Base-by-base conservation (phyloP, 2,113 vertebrate species). In the Oreochromis spilurus region DNA sequence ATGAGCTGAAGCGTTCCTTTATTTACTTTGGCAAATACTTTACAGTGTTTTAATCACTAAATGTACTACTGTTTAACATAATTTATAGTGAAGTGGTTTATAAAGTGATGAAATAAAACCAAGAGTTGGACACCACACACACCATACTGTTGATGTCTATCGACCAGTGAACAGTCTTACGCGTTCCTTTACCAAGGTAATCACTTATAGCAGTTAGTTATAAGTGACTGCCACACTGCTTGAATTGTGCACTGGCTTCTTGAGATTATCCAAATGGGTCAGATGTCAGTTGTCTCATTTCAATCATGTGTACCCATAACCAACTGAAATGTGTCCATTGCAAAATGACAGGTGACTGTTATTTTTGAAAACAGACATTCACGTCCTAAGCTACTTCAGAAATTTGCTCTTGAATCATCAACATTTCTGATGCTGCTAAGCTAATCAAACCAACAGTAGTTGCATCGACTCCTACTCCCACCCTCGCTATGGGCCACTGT, bases 161-260 rank as follows among this genome's bases (percentile, higher is more conserved):
- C 8, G 1, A 45, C 2, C 40, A 75, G 24, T 5, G 14, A 75
- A 10, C 67, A 29, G 24, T 48, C 24, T 17, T 29, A 17, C 24
- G 5, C 0, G 0, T 75, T 29, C 1, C 14, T 0, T 48, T 75
- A 48, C 0, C 0, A 0, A 26, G 9, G 1, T 5, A 16, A 10
- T 16, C 21, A 72, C 1, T 43, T 2, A 67, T 21, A 9, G 62
- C 7, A 40, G 7, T 31, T 31, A 17, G 17, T 58, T 58, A 58
- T 29, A 58, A 58, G 24, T 29, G 50, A 17, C 19, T 53, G 5
- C 52, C 16, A 31, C 31, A 29, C 34, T 60, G 57, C 36, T 26
- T 45, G 21, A 45, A 72, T 43, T 45, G 21, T 45, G 21, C 67
- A 43, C 13, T 45, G 38, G 13, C 3, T 72, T 45, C 38, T 16